Base-by-base conservation (phyloP, 2,888 invertebrate species). In the Serripes groenlandicus region DNA sequence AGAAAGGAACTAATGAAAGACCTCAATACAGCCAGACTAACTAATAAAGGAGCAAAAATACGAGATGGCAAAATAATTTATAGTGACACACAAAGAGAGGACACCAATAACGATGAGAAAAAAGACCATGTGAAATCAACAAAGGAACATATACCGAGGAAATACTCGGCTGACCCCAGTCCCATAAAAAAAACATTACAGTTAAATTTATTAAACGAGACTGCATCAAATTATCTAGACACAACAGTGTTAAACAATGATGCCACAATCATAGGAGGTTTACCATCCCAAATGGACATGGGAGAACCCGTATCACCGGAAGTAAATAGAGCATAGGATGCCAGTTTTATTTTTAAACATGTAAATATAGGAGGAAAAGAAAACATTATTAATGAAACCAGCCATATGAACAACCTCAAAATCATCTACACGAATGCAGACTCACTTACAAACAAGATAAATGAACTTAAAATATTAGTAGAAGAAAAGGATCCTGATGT, bases 341-440 rank as follows among this genome's bases (percentile, higher is more conserved):
- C n/a, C n/a, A n/a, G n/a, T n/a, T 60, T 60, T 60, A 28, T 28
- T 60, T 60, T 60, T 60, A 60, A 60, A 15, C 5, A 23, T 60
- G 60, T 60, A 60, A 60, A 60, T 28, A 60, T 3, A 28, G 28
- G 18, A 2, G n/a, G n/a, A n/a, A n/a, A n/a, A n/a, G 7, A 28
- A 28, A 7, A 3, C 5, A 23, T 15, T 54, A 54, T 7, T 7
- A 54, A 9, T 54, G n/a, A n/a, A n/a, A n/a, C n/a, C 5, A 15
- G 5, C 5, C 5, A 54, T 7, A 54, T 15, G 54, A 23, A 54
- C 54, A 54, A 54, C 5, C 9, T 54, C 18, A 28, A 60, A 60
- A 60, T 60, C 11, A 15, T 60, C 15, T 60, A 60, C 28, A 60
- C 28, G 4, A 60, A 60, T 60, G 60, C 60, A 7, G 23, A 60